Conservation (phyloP, 2,888 invertebrate species). For the Lathronympha strigana region DNA sequence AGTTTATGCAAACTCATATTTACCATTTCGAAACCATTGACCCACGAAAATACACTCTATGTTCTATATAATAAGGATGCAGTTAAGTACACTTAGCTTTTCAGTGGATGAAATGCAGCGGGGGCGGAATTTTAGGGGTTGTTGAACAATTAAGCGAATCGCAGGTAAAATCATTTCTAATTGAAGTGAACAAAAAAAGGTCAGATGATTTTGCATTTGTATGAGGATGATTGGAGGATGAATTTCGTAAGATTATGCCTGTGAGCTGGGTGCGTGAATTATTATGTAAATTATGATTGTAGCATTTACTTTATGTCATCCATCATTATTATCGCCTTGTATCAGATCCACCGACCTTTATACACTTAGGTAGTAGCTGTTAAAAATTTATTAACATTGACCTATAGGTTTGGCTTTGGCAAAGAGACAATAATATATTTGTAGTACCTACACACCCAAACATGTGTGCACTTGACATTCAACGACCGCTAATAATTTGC, state of each 20-base stretch:
- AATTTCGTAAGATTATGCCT: slow-evolving; percentile 43
- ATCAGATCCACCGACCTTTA: background rate
- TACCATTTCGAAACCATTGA: background rate
- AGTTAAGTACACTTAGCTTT: background rate
- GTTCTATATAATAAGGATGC: slow-evolving; percentile 9
- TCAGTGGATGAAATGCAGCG: slow-evolving; percentile 51
- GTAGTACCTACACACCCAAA: too few species aligned
- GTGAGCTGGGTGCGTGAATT: slow-evolving; percentile 15
- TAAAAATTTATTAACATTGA: too few species aligned
- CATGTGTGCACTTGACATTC: too few species aligned
- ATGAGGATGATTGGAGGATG: slow-evolving; percentile 48
- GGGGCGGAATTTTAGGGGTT: slow-evolving; percentile 76
- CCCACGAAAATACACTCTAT: slow-evolving; percentile 45
- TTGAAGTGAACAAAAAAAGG: slow-evolving; percentile 59
- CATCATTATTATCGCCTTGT: slow-evolving; percentile 14
- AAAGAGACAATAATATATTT: too few species aligned
- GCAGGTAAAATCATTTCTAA: slow-evolving; percentile 76
- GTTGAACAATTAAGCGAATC: slow-evolving; percentile 75
- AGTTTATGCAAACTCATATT: slow-evolving; percentile 47
- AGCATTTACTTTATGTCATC: slow-evolving; percentile 7
- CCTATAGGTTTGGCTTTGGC: too few species aligned
- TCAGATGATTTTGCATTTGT: slow-evolving; percentile 62
- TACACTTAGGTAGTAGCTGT: background rate
- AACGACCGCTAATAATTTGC: too few species aligned
- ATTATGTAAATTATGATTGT: slow-evolving; percentile 15